Conservation (phyloP, 2,888 invertebrate species). For the Trachelus troglodyta region DNA sequence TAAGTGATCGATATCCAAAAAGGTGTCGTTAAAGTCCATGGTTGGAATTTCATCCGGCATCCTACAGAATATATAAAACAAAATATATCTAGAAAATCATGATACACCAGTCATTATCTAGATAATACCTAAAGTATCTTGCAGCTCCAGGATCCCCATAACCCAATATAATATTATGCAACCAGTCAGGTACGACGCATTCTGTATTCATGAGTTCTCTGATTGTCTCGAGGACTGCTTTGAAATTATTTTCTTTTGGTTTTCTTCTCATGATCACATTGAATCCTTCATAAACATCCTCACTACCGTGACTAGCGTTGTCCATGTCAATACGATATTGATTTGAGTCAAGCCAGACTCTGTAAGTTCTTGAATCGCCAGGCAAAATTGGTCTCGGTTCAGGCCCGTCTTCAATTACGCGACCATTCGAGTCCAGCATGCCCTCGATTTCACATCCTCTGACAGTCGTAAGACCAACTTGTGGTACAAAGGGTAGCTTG, state of each 20-base stretch:
- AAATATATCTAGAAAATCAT: background rate
- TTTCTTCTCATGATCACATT: constrained; percentile 98
- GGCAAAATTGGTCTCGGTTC: constrained; percentile 88
- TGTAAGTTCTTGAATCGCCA: constrained; percentile 91
- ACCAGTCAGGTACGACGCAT: constrained; percentile 96
- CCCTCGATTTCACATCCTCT: constrained; percentile 99
- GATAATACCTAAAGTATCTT: constrained; percentile 83
- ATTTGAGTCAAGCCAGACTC: constrained; percentile 96
- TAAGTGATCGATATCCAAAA: constrained; percentile 91
- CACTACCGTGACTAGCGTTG: constrained; percentile 80
- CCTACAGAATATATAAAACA: constrained; percentile 66
- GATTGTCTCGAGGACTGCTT: constrained; percentile 98
- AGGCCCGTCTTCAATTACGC: constrained; percentile 96
- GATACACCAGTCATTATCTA: background rate
- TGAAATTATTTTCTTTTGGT: constrained; percentile 99
- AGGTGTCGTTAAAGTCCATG: constrained; percentile 98
- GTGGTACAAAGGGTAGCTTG: constrained; percentile 87
- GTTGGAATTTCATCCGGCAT: constrained; percentile 87
- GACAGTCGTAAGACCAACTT: constrained; percentile 91
- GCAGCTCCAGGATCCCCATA: constrained; percentile 98
- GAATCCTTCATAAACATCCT: constrained; percentile 92
- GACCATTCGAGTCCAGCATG: constrained; percentile 94
- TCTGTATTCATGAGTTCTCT: constrained; percentile 99
- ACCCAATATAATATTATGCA: constrained; percentile 96
- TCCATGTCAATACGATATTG: constrained; percentile 96